Evolutionary conservation across 92 coral and sea anemone genomes (phyloP), one percentile per base, ranked within the genome.

Genomic region (Nematostella vectensis): DNA sequence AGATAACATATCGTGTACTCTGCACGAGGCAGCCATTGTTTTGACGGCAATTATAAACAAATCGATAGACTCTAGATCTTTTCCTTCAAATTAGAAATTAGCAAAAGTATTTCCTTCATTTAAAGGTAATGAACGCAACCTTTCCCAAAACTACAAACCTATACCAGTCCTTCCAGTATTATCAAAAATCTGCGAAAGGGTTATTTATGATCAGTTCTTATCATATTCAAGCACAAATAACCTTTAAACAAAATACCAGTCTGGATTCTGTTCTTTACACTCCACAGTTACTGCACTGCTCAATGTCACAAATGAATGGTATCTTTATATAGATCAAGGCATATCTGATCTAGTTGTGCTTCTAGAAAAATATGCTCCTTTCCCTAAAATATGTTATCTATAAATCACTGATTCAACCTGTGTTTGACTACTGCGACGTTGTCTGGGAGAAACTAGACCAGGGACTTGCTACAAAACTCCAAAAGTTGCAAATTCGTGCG

Each of bases 111-210:
- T 69, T 45, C 68, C 57, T 16, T 30, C 62, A 50, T 71, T 31
- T 57, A 72, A 72, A 30, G 49, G 52, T 39, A 57, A 72, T 56
- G 59, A 54, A 31, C 65, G 79, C 47, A 54, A 61, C 3, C 58
- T 55, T 47, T 40, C 70, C 54, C 61, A 71, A 47, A 71, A 62
- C 50, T 71, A 71, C 28, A 54, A 67, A 30, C 79, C 79, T 61
- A 70, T 70, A 37, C 62, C 77, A 40, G 68, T 70, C 8, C 61
- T 58, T 59, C 67, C 76, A 29, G 63, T 38, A 30, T 25, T 51
- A 39, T 70, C 62, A n/a, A 60, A 52, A 25, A 70, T 62, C 27
- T 70, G 61, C 55, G 63, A 61, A 71, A 71, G 63, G 57, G 67
- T 54, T 45, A 57, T 62, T 45, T 60, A 70, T 47, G 68, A 60